Conservation (phyloP, 1,140 invertebrate species). For the Eufriesea mexicana region DNA sequence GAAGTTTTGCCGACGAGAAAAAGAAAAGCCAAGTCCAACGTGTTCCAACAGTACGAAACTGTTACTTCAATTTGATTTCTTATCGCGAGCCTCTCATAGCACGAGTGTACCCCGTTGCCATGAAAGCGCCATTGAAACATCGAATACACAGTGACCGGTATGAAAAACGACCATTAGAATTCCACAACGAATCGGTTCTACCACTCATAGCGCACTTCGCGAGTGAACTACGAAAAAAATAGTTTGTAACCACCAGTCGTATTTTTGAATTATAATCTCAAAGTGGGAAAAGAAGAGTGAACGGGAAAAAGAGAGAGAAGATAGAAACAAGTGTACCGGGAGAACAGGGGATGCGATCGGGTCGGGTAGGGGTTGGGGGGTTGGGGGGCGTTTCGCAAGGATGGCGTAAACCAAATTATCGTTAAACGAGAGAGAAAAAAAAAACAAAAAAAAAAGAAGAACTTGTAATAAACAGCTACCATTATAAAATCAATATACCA, state of each 20-base stretch:
- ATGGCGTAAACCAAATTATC: conserved; percentile 42
- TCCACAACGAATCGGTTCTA: conserved; percentile 29
- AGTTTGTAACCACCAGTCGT: conserved; percentile 82
- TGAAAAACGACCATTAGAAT: conserved; percentile 48
- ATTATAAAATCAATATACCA: conserved; percentile 58
- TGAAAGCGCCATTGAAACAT: conserved; percentile 32
- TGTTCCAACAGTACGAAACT: conserved; percentile 3
- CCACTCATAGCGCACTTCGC: conserved; percentile 16
- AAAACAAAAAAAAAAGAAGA: conserved; percentile 24
- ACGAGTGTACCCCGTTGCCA: background rate
- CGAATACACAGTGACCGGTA: conserved; percentile 16
- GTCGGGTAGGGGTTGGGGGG: no score
- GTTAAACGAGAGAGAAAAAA: conserved; percentile 30
- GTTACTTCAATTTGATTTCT: conserved; percentile 18
- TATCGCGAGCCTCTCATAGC: conserved; percentile 18
- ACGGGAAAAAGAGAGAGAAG: conserved; percentile 38
- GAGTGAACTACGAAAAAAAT: conserved; percentile 68
- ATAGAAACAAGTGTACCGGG: conserved; percentile 49
- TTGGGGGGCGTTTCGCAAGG: conserved; percentile 11
- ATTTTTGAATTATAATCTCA: conserved; percentile 81
- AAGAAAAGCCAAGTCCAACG: background rate
- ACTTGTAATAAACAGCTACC: conserved; percentile 62
- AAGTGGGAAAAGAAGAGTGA: conserved; percentile 59
- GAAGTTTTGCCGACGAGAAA: background rate
- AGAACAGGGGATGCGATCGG: conserved; percentile 33